Evolutionary conservation across 2,888 invertebrate genomes (phyloP).

Genomic region (Neuroscelio doddi): DNA sequence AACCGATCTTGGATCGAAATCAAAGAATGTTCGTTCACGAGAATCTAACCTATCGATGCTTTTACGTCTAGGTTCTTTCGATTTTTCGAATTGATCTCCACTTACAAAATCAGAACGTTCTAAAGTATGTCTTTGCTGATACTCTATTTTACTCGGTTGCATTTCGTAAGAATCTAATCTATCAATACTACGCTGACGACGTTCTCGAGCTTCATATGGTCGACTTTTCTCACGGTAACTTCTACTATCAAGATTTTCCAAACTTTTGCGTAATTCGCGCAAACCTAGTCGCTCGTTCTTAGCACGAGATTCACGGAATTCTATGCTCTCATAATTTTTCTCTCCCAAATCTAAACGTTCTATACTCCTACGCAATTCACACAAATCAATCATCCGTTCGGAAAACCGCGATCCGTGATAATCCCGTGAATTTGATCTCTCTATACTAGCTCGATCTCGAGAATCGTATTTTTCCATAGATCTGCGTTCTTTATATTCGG

Average conservation of each 20-base stretch:
- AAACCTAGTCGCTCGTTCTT: slow-evolving; percentile 63
- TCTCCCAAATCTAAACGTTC: slow-evolving; percentile 62
- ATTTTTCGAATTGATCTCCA: slow-evolving; percentile 54
- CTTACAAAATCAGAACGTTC: slow-evolving; percentile 61
- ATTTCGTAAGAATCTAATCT: slow-evolving; percentile 57
- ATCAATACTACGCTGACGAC: slow-evolving; percentile 59
- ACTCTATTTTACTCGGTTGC: slow-evolving; percentile 52
- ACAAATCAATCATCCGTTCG: slow-evolving; percentile 53
- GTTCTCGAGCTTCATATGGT: slow-evolving; percentile 20
- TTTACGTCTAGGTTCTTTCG: slow-evolving; percentile 55
- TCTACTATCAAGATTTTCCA: slow-evolving; percentile 55
- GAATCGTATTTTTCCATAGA: slow-evolving; percentile 59
- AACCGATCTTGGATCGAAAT: slow-evolving; percentile 64
- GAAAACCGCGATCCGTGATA: slow-evolving; percentile 48
- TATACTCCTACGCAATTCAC: slow-evolving; percentile 62
- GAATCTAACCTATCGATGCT: slow-evolving; percentile 64
- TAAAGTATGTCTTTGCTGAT: slow-evolving; percentile 62
- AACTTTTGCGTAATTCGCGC: slow-evolving; percentile 55
- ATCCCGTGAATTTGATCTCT: slow-evolving; percentile 56
- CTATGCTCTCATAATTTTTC: slow-evolving; percentile 55
- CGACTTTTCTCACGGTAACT: slow-evolving; percentile 30
- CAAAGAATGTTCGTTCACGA: slow-evolving; percentile 58
- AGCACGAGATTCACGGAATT: slow-evolving; percentile 51
- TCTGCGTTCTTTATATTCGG: slow-evolving; percentile 57
- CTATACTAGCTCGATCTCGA: slow-evolving; percentile 53